Evolutionary conservation across 2,888 invertebrate genomes (phyloP).

Genomic region (Coelopa pilipes): DNA sequence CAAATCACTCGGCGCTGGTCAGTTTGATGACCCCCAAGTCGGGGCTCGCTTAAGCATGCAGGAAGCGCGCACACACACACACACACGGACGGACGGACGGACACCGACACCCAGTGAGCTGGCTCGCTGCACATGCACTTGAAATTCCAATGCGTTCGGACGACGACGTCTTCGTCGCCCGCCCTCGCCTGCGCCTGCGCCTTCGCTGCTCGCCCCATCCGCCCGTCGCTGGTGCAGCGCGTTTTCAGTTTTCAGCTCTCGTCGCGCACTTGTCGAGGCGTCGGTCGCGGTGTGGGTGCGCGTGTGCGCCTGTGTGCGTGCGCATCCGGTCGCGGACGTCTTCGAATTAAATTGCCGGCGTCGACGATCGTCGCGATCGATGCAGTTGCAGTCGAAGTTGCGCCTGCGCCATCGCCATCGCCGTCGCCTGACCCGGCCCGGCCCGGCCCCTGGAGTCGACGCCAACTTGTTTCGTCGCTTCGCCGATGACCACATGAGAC

Average conservation of each 20-base stretch:
- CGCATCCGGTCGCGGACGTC: constrained; percentile 32
- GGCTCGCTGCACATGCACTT: constrained; percentile 5
- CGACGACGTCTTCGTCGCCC: not conserved
- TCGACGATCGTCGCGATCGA: not conserved
- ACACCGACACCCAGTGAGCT: constrained; percentile 18
- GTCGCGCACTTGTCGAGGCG: constrained; percentile 12
- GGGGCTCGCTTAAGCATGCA: constrained; percentile 28
- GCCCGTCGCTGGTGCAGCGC: not conserved
- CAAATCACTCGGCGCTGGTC: constrained; percentile 20
- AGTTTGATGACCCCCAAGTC: constrained; percentile 38
- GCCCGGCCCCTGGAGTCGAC: no score
- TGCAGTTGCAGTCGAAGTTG: no score
- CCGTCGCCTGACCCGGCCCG: no score
- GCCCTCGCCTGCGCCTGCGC: not conserved
- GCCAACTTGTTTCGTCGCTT: no score
- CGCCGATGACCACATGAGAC: no score
- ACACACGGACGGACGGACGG: constrained; percentile 13
- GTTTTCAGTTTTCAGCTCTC: constrained; percentile 3
- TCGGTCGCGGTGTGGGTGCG: constrained; percentile 21
- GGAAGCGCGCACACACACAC: constrained; percentile 36
- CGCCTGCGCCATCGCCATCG: no score
- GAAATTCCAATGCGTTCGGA: constrained; percentile 42
- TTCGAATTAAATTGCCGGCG: constrained; percentile 17
- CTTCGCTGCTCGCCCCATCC: not conserved
- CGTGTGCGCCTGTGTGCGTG: constrained; percentile 22